Evolutionary conservation across 2,888 invertebrate genomes (phyloP), one percentile per base, ranked within the genome.

Genomic region (Drosophila tripunctata): DNA sequence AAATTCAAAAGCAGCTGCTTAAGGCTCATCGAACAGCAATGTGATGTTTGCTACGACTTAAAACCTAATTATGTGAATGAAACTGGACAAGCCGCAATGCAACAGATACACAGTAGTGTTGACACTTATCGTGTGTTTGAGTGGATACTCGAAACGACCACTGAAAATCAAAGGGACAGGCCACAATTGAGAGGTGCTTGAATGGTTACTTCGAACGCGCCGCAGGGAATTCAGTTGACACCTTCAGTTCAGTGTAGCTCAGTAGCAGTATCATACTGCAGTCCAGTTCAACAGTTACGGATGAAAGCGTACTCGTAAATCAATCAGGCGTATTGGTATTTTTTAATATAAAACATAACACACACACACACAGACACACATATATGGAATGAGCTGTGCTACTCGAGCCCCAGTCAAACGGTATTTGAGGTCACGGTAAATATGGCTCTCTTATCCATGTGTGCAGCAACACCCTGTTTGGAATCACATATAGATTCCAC

Each of bases 301-400:
- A 40, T 43, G 27, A 2, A 27, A 63, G 63, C 68, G 56, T 30
- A 57, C 66, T 78, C 85, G 75, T 87, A 87, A 87, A 83, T 83
- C 82, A 83, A 85, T 83, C 82, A 83, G 47, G 65, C 71, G 41
- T 78, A 70, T 65, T 61, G 85, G 75, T 65, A 78, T 73, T 78
- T 82, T 84, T 75, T 72, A 87, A 87, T 83, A 73, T 72, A 74
- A 66, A 65, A 31, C 67, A 65, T 48, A 38, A 15, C 30, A 12
- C 48, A 51, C 41, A 35, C 36, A 41, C 21, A 30, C 17, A 40
- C 38, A 21, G 6, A 27, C 19, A 21, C 35, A 31, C 40, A 54
- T 40, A 27, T 12, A 12, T 22, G 22, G 22, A 21, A 14, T 40
- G 44, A 40, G 55, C 15, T 21, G 44, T 19, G 44, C 30, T 51